Evolutionary conservation across 2,888 invertebrate species (phyloP), one percentile per base, ranked within the genome.

Genomic region (Sarcophaga carnaria): DNA sequence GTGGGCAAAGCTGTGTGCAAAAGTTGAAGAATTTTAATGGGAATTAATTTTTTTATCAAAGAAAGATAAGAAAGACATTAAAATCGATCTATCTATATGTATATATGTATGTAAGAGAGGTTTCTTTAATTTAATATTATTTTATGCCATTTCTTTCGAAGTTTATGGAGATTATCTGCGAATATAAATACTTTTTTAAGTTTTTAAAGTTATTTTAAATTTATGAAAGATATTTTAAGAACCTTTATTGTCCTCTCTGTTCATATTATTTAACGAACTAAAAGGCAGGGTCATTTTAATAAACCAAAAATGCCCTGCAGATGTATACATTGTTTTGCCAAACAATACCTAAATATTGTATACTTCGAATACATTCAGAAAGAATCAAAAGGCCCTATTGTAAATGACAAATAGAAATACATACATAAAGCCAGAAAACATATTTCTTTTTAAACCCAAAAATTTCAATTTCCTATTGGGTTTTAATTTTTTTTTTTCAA

Each of bases 301-400:
- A 59, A 59, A 71, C 6, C 71, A 59, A 59, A 59, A 59, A 27
- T 37, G 4, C 54, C 71, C 71, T 71, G 8, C 25, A 71, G 71
- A 27, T 59, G 27, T 59, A 59, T 27, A 27, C 71, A 71, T 59
- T 59, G 71, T 59, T 71, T 71, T 54, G 2, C 59, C 11, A 71
- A 49, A 37, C 70, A 49, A 22, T 70, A 54, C 25, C 11, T 1
- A 70, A 70, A 70, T 10, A 49, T 70, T 17, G 2, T 59, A 5
- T 59, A 4, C 59, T 59, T 8, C 37, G 37, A 37, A 59, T 5
- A 59, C n/a, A 59, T 59, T 4, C 59, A 59, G 2, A n/a, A 59
- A 59, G 17, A 4, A 14, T 59, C 59, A 17, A 59, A 59, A 59
- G n/a, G 17, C 1, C 0, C 17, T 59, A 6, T 6, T 37, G 37